A percentile compares a stretch with the other conserved stretches of the same genome.
phyloP scores from a whole-genome alignment of 2,113 vertebrate species.

The Brachionichthys hirsutus region DNA sequence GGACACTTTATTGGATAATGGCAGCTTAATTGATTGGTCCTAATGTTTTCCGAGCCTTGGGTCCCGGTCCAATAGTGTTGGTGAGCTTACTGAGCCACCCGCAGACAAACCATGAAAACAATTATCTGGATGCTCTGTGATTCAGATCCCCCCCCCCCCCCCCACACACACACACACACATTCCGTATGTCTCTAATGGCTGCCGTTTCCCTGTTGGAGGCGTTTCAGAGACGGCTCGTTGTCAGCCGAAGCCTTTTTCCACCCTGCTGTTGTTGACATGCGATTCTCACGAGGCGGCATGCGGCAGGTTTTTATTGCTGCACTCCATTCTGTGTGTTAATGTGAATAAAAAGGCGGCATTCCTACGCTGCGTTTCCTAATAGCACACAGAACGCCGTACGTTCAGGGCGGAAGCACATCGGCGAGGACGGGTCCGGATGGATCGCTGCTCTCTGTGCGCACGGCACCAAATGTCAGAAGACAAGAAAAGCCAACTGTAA shows the following conservation, averaged over 20 bases:
- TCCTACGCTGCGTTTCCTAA: constrained; percentile 15
- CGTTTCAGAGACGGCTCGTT: constrained; percentile 69
- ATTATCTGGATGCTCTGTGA: constrained; percentile 53
- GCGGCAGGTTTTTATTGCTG: constrained; percentile 41
- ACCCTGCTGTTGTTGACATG: constrained; percentile 48
- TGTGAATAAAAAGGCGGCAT: constrained; percentile 18
- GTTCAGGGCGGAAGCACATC: background rate
- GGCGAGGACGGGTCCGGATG: constrained; percentile 5
- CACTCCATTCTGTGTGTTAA: constrained; percentile 28
- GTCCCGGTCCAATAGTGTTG: constrained; percentile 61
- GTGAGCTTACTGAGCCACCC: constrained; percentile 68
- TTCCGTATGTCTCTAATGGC: constrained; percentile 67
- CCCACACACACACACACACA: constrained; percentile 30
- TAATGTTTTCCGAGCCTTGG: constrained; percentile 72
- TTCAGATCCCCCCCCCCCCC: constrained; percentile 15
- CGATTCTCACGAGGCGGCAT: constrained; percentile 58
- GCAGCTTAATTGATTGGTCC: constrained; percentile 79
- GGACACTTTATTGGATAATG: constrained; percentile 76
- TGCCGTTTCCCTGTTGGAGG: constrained; percentile 68
- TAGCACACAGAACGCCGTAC: background rate
- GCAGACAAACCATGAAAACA: constrained; percentile 66
- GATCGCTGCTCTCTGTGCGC: constrained; percentile 27
- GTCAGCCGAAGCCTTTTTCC: constrained; percentile 60
- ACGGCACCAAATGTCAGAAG: constrained; percentile 52
- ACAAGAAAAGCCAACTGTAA: constrained; percentile 43